A percentile compares a stretch with the other conserved stretches of the same genome.
Conservation (phyloP, 2,113 vertebrate genomes). For the Mirza zaza region DNA sequence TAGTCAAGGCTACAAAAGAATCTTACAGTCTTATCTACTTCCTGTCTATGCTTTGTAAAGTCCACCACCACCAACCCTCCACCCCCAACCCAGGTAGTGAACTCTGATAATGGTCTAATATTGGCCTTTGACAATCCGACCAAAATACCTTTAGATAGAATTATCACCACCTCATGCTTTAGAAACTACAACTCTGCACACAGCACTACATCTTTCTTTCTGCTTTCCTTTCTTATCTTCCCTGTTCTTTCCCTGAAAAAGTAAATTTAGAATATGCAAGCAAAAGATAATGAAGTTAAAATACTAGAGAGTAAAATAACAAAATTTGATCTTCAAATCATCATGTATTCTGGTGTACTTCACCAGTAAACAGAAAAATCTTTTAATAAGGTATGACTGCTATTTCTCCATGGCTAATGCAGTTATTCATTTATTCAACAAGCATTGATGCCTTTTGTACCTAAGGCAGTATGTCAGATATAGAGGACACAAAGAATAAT, state of each 20-base stretch:
- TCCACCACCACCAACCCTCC: neutral
- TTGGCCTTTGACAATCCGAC: conserved; percentile 55
- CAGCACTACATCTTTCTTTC: neutral
- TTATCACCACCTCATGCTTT: conserved; percentile 44
- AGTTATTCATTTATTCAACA: conserved; percentile 27
- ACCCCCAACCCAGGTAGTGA: conserved; percentile 36
- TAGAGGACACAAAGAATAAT: neutral
- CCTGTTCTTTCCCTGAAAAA: conserved; percentile 34
- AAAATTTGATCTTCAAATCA: conserved; percentile 30
- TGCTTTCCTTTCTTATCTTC: conserved; percentile 27
- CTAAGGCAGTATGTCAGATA: neutral
- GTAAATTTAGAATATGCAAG: conserved; percentile 26
- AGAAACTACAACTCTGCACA: conserved; percentile 40
- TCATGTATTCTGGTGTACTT: neutral
- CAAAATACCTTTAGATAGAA: conserved; percentile 16
- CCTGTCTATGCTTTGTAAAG: conserved; percentile 76
- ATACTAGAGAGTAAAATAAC: conserved; percentile 22
- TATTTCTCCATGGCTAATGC: neutral
- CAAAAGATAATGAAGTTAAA: conserved; percentile 45
- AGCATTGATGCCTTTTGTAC: neutral
- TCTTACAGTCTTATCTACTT: conserved; percentile 73
- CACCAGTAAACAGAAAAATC: neutral
- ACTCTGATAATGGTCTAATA: conserved; percentile 54
- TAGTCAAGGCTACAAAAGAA: conserved; percentile 77
- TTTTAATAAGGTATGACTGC: neutral